Percentiles rank a stretch among this genome's conserved stretches.
Conservation (phyloP, 2,888 invertebrate genomes). For the Trachelus tabidus region DNA sequence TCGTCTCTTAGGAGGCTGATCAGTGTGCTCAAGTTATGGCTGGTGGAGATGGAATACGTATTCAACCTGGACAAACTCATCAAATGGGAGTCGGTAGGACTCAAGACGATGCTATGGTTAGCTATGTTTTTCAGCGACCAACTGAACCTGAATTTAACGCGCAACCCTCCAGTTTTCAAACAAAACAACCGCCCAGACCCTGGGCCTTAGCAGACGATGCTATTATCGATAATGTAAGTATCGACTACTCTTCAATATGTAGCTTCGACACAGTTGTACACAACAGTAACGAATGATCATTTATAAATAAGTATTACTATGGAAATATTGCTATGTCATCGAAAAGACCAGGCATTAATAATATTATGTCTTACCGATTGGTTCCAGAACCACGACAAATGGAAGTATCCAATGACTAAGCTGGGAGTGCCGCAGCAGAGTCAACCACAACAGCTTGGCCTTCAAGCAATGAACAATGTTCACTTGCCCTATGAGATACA, state of each 20-base stretch:
- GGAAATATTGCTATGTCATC: too few relatives aligned
- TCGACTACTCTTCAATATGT: background rate
- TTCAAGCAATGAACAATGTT: constrained; percentile 68
- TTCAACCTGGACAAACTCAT: constrained; percentile 61
- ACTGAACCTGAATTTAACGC: constrained; percentile 81
- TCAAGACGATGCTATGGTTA: constrained; percentile 92
- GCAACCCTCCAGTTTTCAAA: constrained; percentile 73
- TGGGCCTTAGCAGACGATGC: constrained; percentile 93
- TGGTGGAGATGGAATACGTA: constrained; percentile 60
- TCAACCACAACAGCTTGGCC: constrained; percentile 71
- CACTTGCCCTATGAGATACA: constrained; percentile 63
- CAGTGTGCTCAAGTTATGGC: constrained; percentile 64
- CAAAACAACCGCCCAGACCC: constrained; percentile 75
- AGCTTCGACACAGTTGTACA: too few relatives aligned
- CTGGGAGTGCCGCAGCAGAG: constrained; percentile 69
- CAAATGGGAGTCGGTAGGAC: constrained; percentile 64
- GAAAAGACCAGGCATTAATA: too few relatives aligned
- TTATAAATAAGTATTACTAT: too few relatives aligned
- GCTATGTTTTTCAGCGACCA: constrained; percentile 90
- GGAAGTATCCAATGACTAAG: constrained; percentile 77
- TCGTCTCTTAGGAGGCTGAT: constrained; percentile 54
- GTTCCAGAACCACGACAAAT: constrained; percentile 86
- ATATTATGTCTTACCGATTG: background rate
- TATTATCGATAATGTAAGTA: constrained; percentile 82
- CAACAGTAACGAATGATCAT: too few relatives aligned